Evolutionary conservation across 2,113 vertebrate genomes (phyloP), one percentile per base, ranked within the genome.

Genomic region (Noctilio leporinus): DNA sequence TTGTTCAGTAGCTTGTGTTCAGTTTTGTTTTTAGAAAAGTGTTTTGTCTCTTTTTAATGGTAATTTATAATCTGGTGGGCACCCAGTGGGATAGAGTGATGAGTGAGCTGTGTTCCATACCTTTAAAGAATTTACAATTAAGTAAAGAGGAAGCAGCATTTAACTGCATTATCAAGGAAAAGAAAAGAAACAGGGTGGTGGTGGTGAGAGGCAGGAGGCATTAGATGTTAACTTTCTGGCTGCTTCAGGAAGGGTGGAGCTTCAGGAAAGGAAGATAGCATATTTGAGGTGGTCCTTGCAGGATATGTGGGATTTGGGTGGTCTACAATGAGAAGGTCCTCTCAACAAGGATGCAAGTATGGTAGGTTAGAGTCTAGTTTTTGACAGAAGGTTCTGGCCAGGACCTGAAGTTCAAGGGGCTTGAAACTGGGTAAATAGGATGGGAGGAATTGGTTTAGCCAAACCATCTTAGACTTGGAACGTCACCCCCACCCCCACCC

Each of bases 31-130:
- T 72, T 78, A 91, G 62, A 89, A 47, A 81, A 69, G 47, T 94
- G 20, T 95, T 95, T 80, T 70, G 30, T 78, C 57, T 20, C 67
- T 95, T 93, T 94, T 59, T 55, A 80, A 76, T 96, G 89, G 86
- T 91, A 86, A 49, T 76, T 47, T 85, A 40, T 19, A 45, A 70
- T 76, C 43, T 53, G 10, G n/a, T 40, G 26, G 26, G 59, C 40
- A 11, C 73, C 73, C 4, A 33, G 45, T 45, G 20, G 33, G 57
- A 67, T 24, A 33, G 65, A 45, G 4, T 55, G 64, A 5, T 57
- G 9, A 77, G 22, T 57, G 53, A 77, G 15, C 22, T n/a, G 7
- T 43, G n/a, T 62, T 19, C 30, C 2, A 0, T 47, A 5, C 45
- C 30, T 91, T 64, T 80, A 43, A 69, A 53, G 17, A 62, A 17